Conservation (phyloP, 2,797 vertebrate species). For the Pangasius krempfi region DNA sequence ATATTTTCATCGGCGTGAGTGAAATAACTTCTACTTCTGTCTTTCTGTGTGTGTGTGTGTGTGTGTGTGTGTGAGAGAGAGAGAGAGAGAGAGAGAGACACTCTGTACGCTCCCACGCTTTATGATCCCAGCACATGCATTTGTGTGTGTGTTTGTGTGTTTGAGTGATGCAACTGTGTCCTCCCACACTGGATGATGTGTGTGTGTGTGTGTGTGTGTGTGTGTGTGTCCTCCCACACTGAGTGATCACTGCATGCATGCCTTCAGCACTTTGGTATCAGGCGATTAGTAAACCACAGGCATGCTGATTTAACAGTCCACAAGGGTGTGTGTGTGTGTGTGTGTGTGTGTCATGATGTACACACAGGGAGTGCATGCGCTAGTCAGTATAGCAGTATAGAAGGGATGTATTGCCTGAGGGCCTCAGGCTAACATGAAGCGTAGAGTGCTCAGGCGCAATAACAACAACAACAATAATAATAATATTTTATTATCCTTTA, state of each 20-base stretch:
- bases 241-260: conserved; percentile 39
- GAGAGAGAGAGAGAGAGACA: background rate
- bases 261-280: conserved; percentile 49
- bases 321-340: conserved; percentile 21
- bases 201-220: conserved; percentile 6
- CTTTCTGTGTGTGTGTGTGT: background rate
- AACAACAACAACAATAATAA: background rate
- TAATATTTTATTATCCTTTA: background rate
- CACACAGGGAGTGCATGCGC: background rate
- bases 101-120: conserved; percentile 5
- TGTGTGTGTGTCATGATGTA: conserved; percentile 3
- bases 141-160: conserved; percentile 10
- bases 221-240: conserved; percentile 20
- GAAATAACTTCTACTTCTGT: no score
- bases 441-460: background rate
- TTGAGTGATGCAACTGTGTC: conserved; percentile 8
- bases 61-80: background rate
- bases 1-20: background rate
- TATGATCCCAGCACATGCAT: conserved; percentile 16
- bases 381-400: background rate
- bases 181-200: conserved; percentile 14
- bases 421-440: no score
- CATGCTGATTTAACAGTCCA: conserved; percentile 33
- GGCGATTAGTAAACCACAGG: conserved; percentile 49
- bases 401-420: background rate